A percentile compares a stretch with the other conserved stretches of the same genome.
These are phyloP conservation scores for Homalodisca vitripennis DNA, from an alignment of 1,140 invertebrate genomes.

Conservation along the genomic window DNA sequence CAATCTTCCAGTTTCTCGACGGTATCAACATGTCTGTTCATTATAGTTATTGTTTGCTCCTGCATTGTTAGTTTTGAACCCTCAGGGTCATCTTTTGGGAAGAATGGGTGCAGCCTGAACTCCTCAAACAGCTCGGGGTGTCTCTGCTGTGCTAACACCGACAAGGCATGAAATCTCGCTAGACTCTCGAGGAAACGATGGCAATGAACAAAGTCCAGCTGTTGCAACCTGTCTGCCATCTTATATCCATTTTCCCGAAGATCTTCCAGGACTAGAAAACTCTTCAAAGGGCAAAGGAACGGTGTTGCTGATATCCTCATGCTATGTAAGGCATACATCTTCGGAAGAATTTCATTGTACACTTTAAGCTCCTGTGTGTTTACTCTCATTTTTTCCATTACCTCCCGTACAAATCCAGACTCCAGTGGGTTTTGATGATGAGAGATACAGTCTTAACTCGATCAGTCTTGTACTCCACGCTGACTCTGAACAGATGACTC, in stretches of 20 bases:
- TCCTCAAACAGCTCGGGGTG: constrained; percentile 45
- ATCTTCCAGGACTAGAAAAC: constrained; percentile 31
- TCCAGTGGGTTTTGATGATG: constrained; percentile 51
- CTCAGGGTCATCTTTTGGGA: too few relatives aligned
- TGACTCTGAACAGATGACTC: constrained; percentile 54
- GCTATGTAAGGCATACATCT: constrained; percentile 46
- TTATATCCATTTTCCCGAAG: constrained; percentile 18
- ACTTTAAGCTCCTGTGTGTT: constrained; percentile 47
- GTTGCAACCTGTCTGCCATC: constrained; percentile 21
- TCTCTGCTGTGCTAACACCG: constrained; percentile 55
- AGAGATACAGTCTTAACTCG: constrained; percentile 42
- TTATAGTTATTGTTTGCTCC: too few relatives aligned
- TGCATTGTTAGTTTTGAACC: too few relatives aligned
- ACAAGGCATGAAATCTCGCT: constrained; percentile 57
- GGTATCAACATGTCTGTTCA: too few relatives aligned
- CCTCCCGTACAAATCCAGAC: constrained; percentile 43
- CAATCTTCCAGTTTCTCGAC: too few relatives aligned
- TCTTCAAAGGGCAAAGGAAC: constrained; percentile 46
- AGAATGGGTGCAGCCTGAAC: background rate
- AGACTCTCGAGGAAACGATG: constrained; percentile 51
- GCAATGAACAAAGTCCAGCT: constrained; percentile 39
- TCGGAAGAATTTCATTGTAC: constrained; percentile 48
- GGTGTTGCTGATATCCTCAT: constrained; percentile 38
- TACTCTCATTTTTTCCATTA: constrained; percentile 49
- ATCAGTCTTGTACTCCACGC: constrained; percentile 40